Conservation (phyloP, 2,888 invertebrate genomes). For the Bimastos eiseni region DNA sequence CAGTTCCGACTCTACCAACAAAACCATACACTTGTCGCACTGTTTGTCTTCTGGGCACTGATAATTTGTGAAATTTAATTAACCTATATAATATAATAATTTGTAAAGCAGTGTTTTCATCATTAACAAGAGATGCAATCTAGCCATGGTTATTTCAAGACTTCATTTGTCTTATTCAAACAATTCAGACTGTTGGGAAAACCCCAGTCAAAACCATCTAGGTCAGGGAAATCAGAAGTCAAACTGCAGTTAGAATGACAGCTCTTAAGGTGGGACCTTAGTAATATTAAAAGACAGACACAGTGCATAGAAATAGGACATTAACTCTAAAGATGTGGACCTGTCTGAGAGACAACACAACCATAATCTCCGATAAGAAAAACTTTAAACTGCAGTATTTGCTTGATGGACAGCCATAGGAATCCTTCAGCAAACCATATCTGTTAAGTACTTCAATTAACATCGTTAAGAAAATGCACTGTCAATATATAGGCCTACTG, state of each 20-base stretch:
- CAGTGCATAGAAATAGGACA: not conserved
- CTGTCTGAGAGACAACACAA: not conserved
- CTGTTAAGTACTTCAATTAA: not conserved
- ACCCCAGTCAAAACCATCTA: not conserved
- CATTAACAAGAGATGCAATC: not conserved
- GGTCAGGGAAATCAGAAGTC: not conserved
- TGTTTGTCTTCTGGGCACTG: not conserved
- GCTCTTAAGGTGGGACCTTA: not conserved
- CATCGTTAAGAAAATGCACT: not conserved
- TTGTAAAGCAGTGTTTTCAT: not conserved
- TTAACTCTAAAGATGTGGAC: not conserved
- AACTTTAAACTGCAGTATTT: not conserved
- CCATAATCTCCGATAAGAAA: not conserved
- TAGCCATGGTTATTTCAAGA: not conserved
- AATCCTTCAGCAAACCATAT: not conserved
- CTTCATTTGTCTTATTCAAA: not conserved
- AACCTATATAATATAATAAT: not conserved
- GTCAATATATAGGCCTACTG: not conserved
- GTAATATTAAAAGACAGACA: not conserved
- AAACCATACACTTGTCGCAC: not conserved
- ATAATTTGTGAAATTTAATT: not conserved
- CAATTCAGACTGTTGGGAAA: not conserved
- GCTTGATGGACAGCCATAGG: not conserved
- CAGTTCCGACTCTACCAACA: constrained; percentile 23
- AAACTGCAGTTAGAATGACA: not conserved